A percentile compares a stretch with the other conserved stretches of the same genome.
Evolutionary conservation across 1,140 invertebrate genomes (phyloP).

Genomic region (Hestina assimilis): DNA sequence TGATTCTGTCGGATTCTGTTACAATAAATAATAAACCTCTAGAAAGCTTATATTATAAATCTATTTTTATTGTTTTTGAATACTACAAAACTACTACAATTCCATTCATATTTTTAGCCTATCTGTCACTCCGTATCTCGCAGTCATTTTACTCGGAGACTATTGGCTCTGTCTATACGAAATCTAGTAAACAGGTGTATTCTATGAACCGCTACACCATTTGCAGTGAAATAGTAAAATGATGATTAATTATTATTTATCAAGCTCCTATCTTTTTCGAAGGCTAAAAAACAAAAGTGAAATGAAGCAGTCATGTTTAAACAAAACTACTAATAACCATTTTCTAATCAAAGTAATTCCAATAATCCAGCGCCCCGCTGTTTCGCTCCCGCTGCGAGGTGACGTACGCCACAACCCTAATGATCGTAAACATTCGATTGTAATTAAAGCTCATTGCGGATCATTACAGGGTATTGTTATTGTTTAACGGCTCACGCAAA

Average conservation of each 20-base stretch:
- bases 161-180: too few species aligned
- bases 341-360: constrained; percentile 1
- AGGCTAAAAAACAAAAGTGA: not conserved
- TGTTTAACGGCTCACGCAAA: not conserved
- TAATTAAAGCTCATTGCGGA: not conserved
- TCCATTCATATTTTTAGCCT: too few species aligned
- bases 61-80: not conserved
- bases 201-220: too few species aligned
- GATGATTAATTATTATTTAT: too few species aligned
- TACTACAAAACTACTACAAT: too few species aligned
- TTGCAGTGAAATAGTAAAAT: too few species aligned
- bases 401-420: not conserved
- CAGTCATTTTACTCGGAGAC: too few species aligned
- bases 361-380: not conserved
- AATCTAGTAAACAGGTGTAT: too few species aligned
- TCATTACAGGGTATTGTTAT: constrained; percentile 1
- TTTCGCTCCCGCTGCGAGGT: not conserved
- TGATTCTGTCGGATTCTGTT: not conserved
- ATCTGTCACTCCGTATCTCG: too few species aligned
- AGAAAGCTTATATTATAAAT: not conserved
- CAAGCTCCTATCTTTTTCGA: too few species aligned
- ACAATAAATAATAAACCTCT: not conserved
- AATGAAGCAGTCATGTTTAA: constrained; percentile 9
- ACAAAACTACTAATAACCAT: not conserved
- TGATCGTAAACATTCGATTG: not conserved